Conservation (phyloP, 2,888 invertebrate genomes). For the Drosophila limbata region DNA sequence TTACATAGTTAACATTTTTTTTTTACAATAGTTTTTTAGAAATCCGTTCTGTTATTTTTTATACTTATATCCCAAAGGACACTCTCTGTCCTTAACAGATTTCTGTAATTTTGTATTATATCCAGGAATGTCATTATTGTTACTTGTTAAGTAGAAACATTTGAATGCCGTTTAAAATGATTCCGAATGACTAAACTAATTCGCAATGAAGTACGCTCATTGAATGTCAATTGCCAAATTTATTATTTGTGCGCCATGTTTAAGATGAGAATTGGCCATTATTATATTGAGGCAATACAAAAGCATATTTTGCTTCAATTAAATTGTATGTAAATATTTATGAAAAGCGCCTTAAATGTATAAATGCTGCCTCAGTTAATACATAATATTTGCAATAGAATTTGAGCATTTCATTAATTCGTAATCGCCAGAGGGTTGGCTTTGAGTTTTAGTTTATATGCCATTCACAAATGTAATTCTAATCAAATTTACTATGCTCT, state of each 20-base stretch:
- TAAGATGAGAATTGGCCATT: conserved; percentile 5
- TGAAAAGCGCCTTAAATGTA: background rate
- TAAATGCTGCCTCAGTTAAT: background rate
- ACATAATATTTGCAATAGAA: background rate
- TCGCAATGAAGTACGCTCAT: conserved; percentile 2
- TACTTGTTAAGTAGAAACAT: background rate
- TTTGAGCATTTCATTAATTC: conserved; percentile 9
- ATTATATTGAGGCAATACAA: background rate
- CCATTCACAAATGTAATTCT: conserved; percentile 23
- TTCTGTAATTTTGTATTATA: background rate
- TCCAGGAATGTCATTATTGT: background rate
- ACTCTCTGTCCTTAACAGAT: background rate
- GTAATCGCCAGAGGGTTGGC: conserved; percentile 5
- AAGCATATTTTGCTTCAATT: conserved; percentile 5
- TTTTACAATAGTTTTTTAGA: too few species aligned
- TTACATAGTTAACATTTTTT: too few species aligned
- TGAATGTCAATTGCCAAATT: conserved; percentile 20
- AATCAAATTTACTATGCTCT: conserved; percentile 47
- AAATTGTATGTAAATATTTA: conserved; percentile 25
- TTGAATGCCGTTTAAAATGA: conserved; percentile 6
- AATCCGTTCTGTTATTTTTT: too few species aligned
- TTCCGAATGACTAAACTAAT: conserved; percentile 9
- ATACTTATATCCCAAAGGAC: background rate
- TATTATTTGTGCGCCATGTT: conserved; percentile 10
- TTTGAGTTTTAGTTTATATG: background rate